A percentile compares a stretch with the other conserved stretches of the same genome.
These are phyloP conservation scores for Diachrysia chrysitis DNA, from an alignment of 2,888 invertebrate species.

Conservation along the genomic window DNA sequence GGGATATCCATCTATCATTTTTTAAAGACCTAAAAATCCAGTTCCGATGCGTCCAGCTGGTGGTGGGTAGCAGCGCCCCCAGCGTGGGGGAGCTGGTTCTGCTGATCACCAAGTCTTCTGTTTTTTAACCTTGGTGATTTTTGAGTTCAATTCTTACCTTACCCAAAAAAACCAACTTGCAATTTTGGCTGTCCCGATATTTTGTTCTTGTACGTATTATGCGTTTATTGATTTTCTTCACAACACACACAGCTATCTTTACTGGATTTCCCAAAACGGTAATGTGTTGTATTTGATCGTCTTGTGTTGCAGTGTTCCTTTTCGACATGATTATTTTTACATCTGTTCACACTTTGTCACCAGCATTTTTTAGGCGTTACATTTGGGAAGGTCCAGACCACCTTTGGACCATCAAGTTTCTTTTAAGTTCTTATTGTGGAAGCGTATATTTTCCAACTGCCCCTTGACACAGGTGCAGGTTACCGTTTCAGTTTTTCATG, in stretches of 20 bases:
- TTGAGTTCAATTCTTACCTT: too few species aligned
- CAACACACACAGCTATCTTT: not conserved
- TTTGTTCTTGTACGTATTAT: too few species aligned
- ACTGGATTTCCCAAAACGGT: not conserved
- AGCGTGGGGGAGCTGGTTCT: constrained; percentile 21
- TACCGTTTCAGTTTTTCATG: not conserved
- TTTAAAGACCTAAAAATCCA: not conserved
- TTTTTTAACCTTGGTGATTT: constrained; percentile 19
- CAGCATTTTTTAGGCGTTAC: not conserved
- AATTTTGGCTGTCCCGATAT: too few species aligned
- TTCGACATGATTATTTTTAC: too few species aligned
- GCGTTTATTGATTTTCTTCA: not conserved
- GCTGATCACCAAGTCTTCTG: constrained; percentile 33
- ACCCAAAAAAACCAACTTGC: too few species aligned
- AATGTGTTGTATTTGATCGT: not conserved
- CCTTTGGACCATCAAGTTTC: not conserved
- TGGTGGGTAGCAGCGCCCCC: constrained; percentile 39
- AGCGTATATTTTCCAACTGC: not conserved
- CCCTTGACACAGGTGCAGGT: not conserved
- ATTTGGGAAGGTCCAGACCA: not conserved
- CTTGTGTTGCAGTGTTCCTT: too few species aligned
- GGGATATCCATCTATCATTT: constrained; percentile 7
- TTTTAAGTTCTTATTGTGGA: not conserved
- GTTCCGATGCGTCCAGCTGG: not conserved
- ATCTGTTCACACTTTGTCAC: too few species aligned